Percentiles rank a stretch among this genome's conserved stretches.
These are phyloP conservation scores for Pseudococcus viburni DNA, from an alignment of 2,888 invertebrate genomes.

Conservation along the genomic window DNA sequence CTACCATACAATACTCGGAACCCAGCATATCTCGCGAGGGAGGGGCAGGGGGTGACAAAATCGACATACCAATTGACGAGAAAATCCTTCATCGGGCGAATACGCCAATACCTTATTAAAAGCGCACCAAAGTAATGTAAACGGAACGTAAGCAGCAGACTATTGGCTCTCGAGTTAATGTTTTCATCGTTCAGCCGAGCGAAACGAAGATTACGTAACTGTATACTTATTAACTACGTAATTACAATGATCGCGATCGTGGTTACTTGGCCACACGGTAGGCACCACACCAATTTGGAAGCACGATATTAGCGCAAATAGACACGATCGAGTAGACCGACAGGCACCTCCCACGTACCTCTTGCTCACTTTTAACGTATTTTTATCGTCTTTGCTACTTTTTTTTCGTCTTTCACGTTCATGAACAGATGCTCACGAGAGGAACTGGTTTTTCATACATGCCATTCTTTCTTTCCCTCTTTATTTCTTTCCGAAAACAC, in stretches of 20 bases:
- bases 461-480: background rate
- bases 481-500: background rate
- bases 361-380: background rate
- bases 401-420: background rate
- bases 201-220: constrained; percentile 38
- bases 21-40: background rate
- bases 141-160: background rate
- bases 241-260: constrained; percentile 38
- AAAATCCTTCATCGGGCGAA: constrained; percentile 13
- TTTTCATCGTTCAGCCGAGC: constrained; percentile 15
- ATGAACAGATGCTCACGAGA: background rate
- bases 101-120: background rate
- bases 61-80: background rate
- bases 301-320: background rate
- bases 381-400: background rate
- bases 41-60: background rate
- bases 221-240: constrained; percentile 29
- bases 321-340: background rate
- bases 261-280: constrained; percentile 28
- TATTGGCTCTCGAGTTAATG: background rate
- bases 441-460: background rate
- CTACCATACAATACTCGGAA: background rate
- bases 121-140: background rate
- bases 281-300: background rate
- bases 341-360: constrained; percentile 3